Conservation (phyloP, 2,888 invertebrate species). For the Halictus ligatus region DNA sequence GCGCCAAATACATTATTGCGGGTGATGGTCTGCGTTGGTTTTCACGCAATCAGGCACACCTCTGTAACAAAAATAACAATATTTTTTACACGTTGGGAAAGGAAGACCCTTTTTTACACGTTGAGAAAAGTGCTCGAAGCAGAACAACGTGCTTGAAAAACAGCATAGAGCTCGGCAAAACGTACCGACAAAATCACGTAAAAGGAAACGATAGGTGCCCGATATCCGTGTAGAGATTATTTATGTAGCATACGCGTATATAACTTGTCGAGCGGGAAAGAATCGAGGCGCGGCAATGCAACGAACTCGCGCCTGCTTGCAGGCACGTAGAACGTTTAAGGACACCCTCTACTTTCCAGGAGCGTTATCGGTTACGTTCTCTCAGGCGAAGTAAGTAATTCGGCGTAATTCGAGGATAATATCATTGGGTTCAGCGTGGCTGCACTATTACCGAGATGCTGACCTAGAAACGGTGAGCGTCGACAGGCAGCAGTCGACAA, state of each 20-base stretch:
- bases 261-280: no score
- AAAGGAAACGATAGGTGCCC: no score
- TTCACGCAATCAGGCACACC: not conserved
- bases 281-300: no score
- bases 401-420: conserved; percentile 32
- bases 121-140: no score
- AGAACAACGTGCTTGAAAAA: no score
- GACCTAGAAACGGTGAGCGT: conserved; percentile 54
- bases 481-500: conserved; percentile 58
- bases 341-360: not conserved
- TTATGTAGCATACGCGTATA: no score
- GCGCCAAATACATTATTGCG: not conserved
- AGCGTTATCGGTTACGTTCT: not conserved
- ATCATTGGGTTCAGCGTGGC: not conserved
- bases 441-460: conserved; percentile 36
- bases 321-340: not conserved
- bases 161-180: no score
- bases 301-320: not conserved
- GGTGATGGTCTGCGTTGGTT: not conserved
- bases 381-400: conserved; percentile 6
- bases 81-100: no score
- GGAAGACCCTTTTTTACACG: no score
- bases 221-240: no score
- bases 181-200: no score
- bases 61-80: not conserved